phyloP scores from a whole-genome alignment of 2,888 invertebrate genomes.

The Cabera pusaria region DNA sequence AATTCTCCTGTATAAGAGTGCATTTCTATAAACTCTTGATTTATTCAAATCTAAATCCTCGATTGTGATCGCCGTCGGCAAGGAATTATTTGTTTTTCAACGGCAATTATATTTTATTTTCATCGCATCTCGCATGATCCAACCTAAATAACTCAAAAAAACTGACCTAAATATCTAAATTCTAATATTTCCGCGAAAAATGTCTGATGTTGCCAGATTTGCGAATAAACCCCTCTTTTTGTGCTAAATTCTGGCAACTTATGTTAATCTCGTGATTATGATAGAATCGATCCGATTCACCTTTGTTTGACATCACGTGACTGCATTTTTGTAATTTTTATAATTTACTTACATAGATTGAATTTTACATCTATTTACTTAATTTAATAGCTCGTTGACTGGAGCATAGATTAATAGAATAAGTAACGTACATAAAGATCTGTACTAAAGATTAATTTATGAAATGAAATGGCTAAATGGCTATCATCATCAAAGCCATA shows the following conservation, averaged over 20 bases:
- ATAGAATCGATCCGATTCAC: conserved; percentile 29
- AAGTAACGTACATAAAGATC: too few relatives aligned
- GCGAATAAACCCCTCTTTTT: conserved; percentile 42
- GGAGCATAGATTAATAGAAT: too few relatives aligned
- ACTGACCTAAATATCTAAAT: conserved; percentile 25
- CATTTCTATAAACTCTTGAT: conserved; percentile 81
- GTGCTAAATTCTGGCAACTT: conserved; percentile 42
- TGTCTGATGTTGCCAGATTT: conserved; percentile 54
- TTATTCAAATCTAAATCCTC: conserved; percentile 80
- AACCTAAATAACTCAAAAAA: conserved; percentile 31
- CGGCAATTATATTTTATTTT: conserved; percentile 82
- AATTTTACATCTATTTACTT: too few relatives aligned
- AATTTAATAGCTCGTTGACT: too few relatives aligned
- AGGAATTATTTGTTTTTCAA: conserved; percentile 80
- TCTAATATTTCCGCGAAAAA: conserved; percentile 73
- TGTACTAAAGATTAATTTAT: too few relatives aligned
- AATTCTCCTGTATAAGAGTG: conserved; percentile 61
- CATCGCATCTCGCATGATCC: conserved; percentile 70
- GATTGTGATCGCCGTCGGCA: conserved; percentile 72
- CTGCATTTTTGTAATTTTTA: conserved; percentile 3
- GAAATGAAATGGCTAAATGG: too few relatives aligned
- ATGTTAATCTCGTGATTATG: conserved; percentile 55
- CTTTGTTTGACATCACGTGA: conserved; percentile 27
- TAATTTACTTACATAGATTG: too few relatives aligned
- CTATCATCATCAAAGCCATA: too few relatives aligned